A percentile compares a stretch with the other conserved stretches of the same genome.
These are phyloP conservation scores for Uloborus plumipes DNA, from an alignment of 2,888 invertebrate genomes.

Conservation along the genomic window DNA sequence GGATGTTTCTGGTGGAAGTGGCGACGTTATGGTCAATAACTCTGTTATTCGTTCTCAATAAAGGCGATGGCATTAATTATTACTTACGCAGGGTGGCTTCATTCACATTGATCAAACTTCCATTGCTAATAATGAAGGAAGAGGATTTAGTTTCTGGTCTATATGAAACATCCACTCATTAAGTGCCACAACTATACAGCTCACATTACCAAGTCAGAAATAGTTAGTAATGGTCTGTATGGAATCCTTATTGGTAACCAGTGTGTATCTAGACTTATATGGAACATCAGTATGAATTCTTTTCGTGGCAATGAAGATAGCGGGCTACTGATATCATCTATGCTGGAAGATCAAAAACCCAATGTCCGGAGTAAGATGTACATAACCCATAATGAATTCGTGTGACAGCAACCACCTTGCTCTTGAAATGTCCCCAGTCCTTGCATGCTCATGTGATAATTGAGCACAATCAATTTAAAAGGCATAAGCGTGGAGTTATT, in stretches of 20 bases:
- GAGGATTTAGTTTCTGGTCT: slow-evolving; percentile 90
- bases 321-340: slow-evolving; percentile 84
- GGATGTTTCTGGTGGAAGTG: slow-evolving; percentile 90
- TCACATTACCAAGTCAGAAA: slow-evolving; percentile 84
- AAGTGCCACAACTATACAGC: slow-evolving; percentile 85
- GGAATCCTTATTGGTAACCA: slow-evolving; percentile 94
- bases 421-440: slow-evolving; percentile 84
- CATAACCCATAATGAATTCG: slow-evolving; percentile 81
- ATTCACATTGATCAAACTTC: slow-evolving; percentile 90
- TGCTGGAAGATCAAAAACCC: slow-evolving; percentile 78
- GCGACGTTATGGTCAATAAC: slow-evolving; percentile 93
- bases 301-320: slow-evolving; percentile 85
- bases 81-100: slow-evolving; percentile 93
- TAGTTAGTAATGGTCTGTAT: slow-evolving; percentile 87
- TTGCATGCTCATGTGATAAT: slow-evolving; percentile 83
- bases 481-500: slow-evolving; percentile 85
- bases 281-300: slow-evolving; percentile 92
- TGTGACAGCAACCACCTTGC: slow-evolving; percentile 80
- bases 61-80: slow-evolving; percentile 96
- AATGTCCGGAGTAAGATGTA: slow-evolving; percentile 41
- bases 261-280: slow-evolving; percentile 78
- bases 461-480: slow-evolving; percentile 89
- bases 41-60: slow-evolving; percentile 90
- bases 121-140: slow-evolving; percentile 88
- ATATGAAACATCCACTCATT: slow-evolving; percentile 89